Evolutionary conservation across 2,797 vertebrate species (phyloP), one percentile per base, ranked within the genome.

Genomic region (Margarornis squamiger): DNA sequence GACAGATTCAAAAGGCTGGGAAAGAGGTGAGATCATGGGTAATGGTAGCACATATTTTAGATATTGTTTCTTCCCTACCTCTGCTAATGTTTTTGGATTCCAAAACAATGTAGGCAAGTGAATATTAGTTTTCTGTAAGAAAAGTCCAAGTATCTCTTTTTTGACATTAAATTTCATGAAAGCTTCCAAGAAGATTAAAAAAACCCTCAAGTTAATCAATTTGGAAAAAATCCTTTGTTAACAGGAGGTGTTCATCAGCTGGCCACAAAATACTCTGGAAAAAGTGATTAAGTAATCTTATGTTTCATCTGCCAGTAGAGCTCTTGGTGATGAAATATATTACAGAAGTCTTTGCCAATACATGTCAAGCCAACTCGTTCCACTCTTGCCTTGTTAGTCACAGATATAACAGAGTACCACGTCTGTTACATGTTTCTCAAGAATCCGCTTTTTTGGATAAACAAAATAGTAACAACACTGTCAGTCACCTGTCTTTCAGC

Each of bases 161-260:
- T 66, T 55, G 21, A 6, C 10, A 22, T n/a, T 62, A 67, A 19
- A 23, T 62, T 80, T 62, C 30, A 54, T 41, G 36, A 88, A 80
- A 66, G 18, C 7, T 65, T 5, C 11, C 29, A 68, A 13, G 12
- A 72, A 57, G 14, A 79, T 61, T 34, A 13, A 78, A 65, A n/a
- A 80, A 38, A 1, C 34, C 19, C 5, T 9, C 29, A 30, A 45
- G 4, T 49, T 39, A 23, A 4, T 4, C 0, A 9, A 48, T 61
- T 90, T 43, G 84, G 23, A 55, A 80, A 84, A 86, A 91, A 61
- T 52, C 13, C 3, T 51, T 51, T 63, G 38, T 65, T 77, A 52
- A 43, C 11, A 57, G 43, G 65, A 70, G 15, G 12, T 8, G 6
- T 30, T 65, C 13, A 32, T 30, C 7, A 49, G 6, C 46, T n/a